Conservation (phyloP, 1,140 invertebrate genomes). For the Lepeophtheirus salmonis region DNA sequence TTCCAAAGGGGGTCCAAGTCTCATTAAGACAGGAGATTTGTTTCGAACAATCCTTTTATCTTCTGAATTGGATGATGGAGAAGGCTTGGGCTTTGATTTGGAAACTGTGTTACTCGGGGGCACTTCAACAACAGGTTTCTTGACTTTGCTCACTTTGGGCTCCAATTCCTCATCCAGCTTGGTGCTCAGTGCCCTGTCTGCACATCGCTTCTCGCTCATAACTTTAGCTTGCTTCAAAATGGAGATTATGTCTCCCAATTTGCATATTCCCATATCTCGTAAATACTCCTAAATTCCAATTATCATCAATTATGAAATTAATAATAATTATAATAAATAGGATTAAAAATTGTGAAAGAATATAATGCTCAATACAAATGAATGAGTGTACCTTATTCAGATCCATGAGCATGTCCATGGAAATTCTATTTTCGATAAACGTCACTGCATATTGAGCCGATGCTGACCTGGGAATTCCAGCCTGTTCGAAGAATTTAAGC, state of each 20-base stretch:
- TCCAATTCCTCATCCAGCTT: background rate
- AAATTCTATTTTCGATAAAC: slow-evolving; percentile 62
- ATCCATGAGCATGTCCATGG: slow-evolving; percentile 56
- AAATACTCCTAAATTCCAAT: slow-evolving; percentile 49
- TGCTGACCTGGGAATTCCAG: slow-evolving; percentile 49
- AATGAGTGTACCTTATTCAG: slow-evolving; percentile 40
- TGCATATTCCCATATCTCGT: slow-evolving; percentile 56
- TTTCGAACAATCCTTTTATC: background rate
- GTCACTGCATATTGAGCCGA: slow-evolving; percentile 55
- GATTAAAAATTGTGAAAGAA: too few relatives aligned
- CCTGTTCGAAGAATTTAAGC: slow-evolving; percentile 55
- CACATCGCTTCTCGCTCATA: slow-evolving; percentile 40
- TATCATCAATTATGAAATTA: too few relatives aligned
- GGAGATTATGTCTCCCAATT: slow-evolving; percentile 66
- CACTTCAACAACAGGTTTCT: too few relatives aligned
- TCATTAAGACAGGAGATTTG: background rate
- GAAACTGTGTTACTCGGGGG: too few relatives aligned
- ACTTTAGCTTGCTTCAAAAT: slow-evolving; percentile 59
- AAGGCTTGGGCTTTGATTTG: too few relatives aligned
- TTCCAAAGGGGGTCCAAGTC: background rate
- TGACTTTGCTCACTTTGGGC: background rate
- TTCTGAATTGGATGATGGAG: too few relatives aligned
- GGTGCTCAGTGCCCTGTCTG: background rate
- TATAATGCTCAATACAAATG: background rate
- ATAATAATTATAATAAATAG: too few relatives aligned